Conservation (phyloP, 2,113 vertebrate species). For the Bufo gargarizans region DNA sequence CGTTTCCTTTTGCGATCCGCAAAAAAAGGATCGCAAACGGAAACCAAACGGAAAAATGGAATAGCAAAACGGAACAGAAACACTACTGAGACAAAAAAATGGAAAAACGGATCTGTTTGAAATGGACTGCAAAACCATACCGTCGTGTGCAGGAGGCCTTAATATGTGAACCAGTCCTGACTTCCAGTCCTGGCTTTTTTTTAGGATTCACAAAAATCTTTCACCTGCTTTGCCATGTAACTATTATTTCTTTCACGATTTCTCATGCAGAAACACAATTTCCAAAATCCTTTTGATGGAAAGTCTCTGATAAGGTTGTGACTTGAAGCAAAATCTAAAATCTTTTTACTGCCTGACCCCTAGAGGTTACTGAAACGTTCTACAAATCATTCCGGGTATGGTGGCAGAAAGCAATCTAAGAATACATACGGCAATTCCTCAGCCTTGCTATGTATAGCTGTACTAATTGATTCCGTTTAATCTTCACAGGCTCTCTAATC, state of each 20-base stretch:
- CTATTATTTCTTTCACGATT: constrained; percentile 2
- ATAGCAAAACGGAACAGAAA: too few relatives aligned
- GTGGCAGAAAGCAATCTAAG: constrained; percentile 29
- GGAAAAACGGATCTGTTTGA: too few relatives aligned
- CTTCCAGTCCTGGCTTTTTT: not conserved
- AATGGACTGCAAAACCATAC: too few relatives aligned
- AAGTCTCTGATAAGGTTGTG: not conserved
- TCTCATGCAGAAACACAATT: constrained; percentile 37
- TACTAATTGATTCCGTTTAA: constrained; percentile 26
- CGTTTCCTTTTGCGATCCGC: too few relatives aligned
- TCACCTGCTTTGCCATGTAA: not conserved
- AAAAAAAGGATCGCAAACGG: too few relatives aligned
- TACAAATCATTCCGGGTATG: constrained; percentile 1
- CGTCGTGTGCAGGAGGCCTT: not conserved
- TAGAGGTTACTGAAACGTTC: not conserved
- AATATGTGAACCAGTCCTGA: not conserved
- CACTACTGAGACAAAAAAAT: too few relatives aligned
- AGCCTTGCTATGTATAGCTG: constrained; percentile 12
- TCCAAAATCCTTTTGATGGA: constrained; percentile 19
- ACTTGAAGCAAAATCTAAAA: constrained; percentile 38
- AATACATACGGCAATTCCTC: not conserved
- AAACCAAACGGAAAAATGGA: too few relatives aligned
- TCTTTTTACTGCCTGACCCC: constrained; percentile 28
- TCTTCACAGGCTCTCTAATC: constrained; percentile 21
- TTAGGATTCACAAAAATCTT: not conserved